Conservation (phyloP, 2,888 invertebrate species). For the Lochmaea capreae region DNA sequence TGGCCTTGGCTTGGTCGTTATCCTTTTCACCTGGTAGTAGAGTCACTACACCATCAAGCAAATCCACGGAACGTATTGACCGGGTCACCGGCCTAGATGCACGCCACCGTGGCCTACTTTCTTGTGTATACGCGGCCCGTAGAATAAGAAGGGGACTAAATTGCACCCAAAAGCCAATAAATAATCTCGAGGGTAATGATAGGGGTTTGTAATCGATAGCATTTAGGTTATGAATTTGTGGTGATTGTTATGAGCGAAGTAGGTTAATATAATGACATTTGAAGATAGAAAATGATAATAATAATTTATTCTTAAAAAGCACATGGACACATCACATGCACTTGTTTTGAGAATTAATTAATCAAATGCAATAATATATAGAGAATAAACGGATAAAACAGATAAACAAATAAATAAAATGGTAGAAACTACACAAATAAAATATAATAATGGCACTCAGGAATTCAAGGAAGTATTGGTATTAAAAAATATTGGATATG, state of each 20-base stretch:
- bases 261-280: neutral
- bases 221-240: neutral
- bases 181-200: constrained; percentile 6
- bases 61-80: constrained; percentile 42
- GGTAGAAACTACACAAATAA: too few relatives aligned
- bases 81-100: constrained; percentile 55
- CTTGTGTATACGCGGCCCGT: neutral
- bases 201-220: constrained; percentile 1
- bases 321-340: too few relatives aligned
- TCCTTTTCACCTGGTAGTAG: constrained; percentile 51
- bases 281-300: too few relatives aligned
- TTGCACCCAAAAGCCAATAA: constrained; percentile 14
- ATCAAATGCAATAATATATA: too few relatives aligned
- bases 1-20: constrained; percentile 50
- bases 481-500: too few relatives aligned
- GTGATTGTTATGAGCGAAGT: neutral
- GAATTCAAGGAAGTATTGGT: too few relatives aligned
- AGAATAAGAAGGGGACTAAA: neutral
- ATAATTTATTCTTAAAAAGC: too few relatives aligned
- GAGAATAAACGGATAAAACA: too few relatives aligned
- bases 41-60: constrained; percentile 31
- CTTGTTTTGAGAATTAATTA: too few relatives aligned
- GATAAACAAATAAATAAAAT: too few relatives aligned
- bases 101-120: constrained; percentile 52
- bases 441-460: too few relatives aligned